Evolutionary conservation across 2,888 invertebrate species (phyloP), one percentile per base, ranked within the genome.

Genomic region (Coecobrya sp.): DNA sequence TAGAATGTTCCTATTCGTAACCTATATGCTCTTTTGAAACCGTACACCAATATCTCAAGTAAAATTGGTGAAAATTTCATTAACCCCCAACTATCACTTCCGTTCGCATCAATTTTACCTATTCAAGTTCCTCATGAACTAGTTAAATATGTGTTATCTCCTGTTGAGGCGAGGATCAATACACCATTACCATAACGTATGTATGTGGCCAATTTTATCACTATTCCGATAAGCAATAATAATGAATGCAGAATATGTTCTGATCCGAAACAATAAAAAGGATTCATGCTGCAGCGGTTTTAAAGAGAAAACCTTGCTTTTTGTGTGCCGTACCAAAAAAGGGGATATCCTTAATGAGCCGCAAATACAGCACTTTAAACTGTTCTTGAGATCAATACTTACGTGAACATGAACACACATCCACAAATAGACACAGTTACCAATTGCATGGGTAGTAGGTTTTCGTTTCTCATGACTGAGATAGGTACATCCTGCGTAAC

Each of bases 231-330:
- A 22, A 25, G 27, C 22, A 68, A 68, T 55, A 68, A 68, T 55
- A 68, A 68, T 25, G 22, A 62, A 62, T 62, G 62, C 19, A n/a
- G n/a, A n/a, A n/a, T n/a, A 11, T 30, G n/a, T 27, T 68, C n/a
- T 73, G 36, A 42, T 73, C 73, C 73, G 13, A 73, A 10, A 36
- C 73, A 73, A 42, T 73, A 36, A 42, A n/a, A 2, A n/a, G 36
- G 73, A 73, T 73, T 73, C 42, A 42, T 5, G 42, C 25, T 68
- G 13, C 2, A 68, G 13, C 22, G 68, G 16, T 68, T 16, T n/a
- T n/a, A 59, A n/a, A 59, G n/a, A 65, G 13, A 65, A 65, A 65
- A 11, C 13, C 22, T 62, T 68, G 68, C 10, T 36, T 68, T 68
- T 68, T 68, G 30, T 25, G 11, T 30, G n/a, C 7, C 27, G 42